phyloP scores from a whole-genome alignment of 2,113 vertebrate genomes.

The Struthio camelus region DNA sequence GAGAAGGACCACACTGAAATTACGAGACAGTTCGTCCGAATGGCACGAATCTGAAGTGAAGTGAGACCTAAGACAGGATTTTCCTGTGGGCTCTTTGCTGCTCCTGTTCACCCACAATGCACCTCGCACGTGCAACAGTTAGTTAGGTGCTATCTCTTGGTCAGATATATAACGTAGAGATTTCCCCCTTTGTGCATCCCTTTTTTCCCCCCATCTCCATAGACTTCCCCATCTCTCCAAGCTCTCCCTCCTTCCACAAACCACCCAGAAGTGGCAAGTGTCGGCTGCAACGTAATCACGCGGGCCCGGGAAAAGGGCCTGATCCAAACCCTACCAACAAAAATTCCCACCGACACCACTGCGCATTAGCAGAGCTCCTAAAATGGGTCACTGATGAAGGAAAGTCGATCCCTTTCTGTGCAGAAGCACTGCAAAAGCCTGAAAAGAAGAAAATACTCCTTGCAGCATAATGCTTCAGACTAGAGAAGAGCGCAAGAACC shows the following conservation, averaged over 20 bases:
- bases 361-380: background rate
- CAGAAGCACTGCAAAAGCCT: background rate
- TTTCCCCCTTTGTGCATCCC: background rate
- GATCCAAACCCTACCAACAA: background rate
- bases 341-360: background rate
- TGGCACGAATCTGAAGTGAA: accelerated
- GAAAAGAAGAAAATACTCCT: background rate
- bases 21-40: background rate
- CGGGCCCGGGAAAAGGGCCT: background rate
- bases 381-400: background rate
- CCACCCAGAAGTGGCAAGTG: background rate
- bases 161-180: background rate
- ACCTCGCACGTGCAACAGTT: background rate
- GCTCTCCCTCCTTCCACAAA: background rate
- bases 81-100: accelerated
- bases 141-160: background rate
- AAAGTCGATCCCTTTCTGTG: background rate
- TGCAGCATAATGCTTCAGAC: background rate
- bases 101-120: background rate
- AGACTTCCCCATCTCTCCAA: background rate
- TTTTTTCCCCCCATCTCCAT: accelerated
- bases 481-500: background rate
- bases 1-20: background rate
- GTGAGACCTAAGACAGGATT: background rate
- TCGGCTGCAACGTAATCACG: background rate